Evolutionary conservation across 2,113 vertebrate genomes (phyloP).

Genomic region (Mugil cephalus): DNA sequence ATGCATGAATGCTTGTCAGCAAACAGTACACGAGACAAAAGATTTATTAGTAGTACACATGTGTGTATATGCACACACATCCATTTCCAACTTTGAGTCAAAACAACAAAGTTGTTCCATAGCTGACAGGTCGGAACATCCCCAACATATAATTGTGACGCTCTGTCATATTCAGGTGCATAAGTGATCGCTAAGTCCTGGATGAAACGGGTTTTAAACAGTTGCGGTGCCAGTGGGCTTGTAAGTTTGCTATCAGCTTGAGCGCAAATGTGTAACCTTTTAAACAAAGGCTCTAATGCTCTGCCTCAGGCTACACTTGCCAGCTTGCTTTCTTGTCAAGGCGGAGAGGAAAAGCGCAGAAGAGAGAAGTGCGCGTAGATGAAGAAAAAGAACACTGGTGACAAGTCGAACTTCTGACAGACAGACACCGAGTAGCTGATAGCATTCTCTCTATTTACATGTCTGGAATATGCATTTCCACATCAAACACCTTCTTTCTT

Average conservation of each 20-base stretch:
- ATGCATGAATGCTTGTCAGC: too few relatives aligned
- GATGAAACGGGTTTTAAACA: slow-evolving; percentile 47
- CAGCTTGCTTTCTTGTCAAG: slow-evolving; percentile 71
- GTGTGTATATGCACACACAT: neutral
- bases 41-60: neutral
- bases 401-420: slow-evolving; percentile 73
- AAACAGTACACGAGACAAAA: too few relatives aligned
- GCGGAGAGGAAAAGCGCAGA: slow-evolving; percentile 56
- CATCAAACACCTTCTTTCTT: slow-evolving; percentile 66
- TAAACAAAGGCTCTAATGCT: slow-evolving; percentile 72
- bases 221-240: slow-evolving; percentile 32
- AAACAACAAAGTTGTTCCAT: neutral
- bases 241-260: slow-evolving; percentile 59
- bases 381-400: slow-evolving; percentile 64
- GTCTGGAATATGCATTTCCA: slow-evolving; percentile 76
- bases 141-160: neutral
- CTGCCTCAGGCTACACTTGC: slow-evolving; percentile 74
- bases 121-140: neutral
- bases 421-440: slow-evolving; percentile 61
- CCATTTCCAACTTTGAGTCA: too few relatives aligned
- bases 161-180: slow-evolving; percentile 23
- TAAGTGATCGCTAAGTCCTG: slow-evolving; percentile 40
- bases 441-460: slow-evolving; percentile 66
- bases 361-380: slow-evolving; percentile 51
- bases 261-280: slow-evolving; percentile 70